Evolutionary conservation across 2,888 invertebrate genomes (phyloP).

Genomic region (Diabrotica balteata): DNA sequence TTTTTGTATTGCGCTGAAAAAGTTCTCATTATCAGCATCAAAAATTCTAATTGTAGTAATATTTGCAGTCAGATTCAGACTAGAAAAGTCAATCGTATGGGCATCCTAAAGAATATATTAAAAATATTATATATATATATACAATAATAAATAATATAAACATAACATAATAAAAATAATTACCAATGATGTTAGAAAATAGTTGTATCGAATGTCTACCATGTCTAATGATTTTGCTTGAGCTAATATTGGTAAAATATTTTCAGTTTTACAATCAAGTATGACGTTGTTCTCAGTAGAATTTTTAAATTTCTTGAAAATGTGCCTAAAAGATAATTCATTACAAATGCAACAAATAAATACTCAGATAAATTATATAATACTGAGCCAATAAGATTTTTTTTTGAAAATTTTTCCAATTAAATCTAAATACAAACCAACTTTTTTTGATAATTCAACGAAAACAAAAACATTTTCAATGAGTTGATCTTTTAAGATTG

Average conservation of each 20-base stretch:
- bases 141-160: neutral
- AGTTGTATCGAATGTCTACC: slow-evolving; percentile 73
- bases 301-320: slow-evolving; percentile 77
- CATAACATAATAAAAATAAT: slow-evolving; percentile 30
- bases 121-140: too few species aligned
- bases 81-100: slow-evolving; percentile 68
- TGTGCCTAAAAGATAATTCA: slow-evolving; percentile 63
- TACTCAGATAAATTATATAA: neutral
- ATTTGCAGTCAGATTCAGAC: slow-evolving; percentile 70
- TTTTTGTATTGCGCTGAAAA: slow-evolving; percentile 46
- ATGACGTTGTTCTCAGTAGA: slow-evolving; percentile 76
- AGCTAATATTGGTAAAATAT: slow-evolving; percentile 63
- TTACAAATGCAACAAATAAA: neutral
- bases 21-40: slow-evolving; percentile 64
- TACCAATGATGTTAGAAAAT: slow-evolving; percentile 70
- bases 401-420: too few species aligned
- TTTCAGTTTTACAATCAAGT: slow-evolving; percentile 75
- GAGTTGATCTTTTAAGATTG: too few species aligned
- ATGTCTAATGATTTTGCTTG: slow-evolving; percentile 84
- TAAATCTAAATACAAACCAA: too few species aligned
- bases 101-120: slow-evolving; percentile 62
- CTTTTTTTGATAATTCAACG: too few species aligned
- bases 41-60: slow-evolving; percentile 75
- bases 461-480: too few species aligned
- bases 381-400: too few species aligned